Evolutionary conservation across 2,797 vertebrate species (phyloP), one percentile per base, ranked within the genome.

Genomic region (Capromys pilorides): DNA sequence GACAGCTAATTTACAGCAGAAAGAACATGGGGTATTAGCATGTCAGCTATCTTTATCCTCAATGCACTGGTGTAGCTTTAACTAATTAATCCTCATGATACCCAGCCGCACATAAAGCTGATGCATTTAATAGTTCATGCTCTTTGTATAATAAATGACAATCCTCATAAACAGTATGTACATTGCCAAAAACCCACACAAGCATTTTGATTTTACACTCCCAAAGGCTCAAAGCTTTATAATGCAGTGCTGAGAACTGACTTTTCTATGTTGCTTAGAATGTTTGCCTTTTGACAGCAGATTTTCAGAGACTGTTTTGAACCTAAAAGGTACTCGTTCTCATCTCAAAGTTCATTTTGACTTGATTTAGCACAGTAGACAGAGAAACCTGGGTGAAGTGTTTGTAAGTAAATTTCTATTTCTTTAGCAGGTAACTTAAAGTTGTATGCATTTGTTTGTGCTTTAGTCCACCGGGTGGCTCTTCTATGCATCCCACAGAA

Each of bases 41-140:
- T 59, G 51, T 82, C 80, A 45, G 28, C 77, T 8, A 1, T 83
- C 54, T 93, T 84, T 59, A 85, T 85, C 14, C 66, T 90, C 54
- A 36, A 11, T 19, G 36, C 77, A 22, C 90, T 73, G 90, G 16
- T 49, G n/a, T 61, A 51, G 28, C 59, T 89, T 94, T 91, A 80
- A 51, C 86, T 95, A 97, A 96, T 94, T 94, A 94, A 94, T 94
- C 64, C 79, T 95, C 86, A 75, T 45, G 73, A 78, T 85, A 86
- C 73, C 36, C 54, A 96, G 22, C 75, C 12, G 8, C 39, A 28
- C 36, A 33, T 61, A 88, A 92, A 90, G 51, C 36, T 88, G 84
- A 57, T 86, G 18, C 81, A 69, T 84, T 94, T 83, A 92, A 66
- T 24, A 45, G 19, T 57, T 31, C 22, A 19, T 79, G 7, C 57